Evolutionary conservation across 2,113 vertebrate genomes (phyloP), one percentile per base, ranked within the genome.

Genomic region (Columbina picui): DNA sequence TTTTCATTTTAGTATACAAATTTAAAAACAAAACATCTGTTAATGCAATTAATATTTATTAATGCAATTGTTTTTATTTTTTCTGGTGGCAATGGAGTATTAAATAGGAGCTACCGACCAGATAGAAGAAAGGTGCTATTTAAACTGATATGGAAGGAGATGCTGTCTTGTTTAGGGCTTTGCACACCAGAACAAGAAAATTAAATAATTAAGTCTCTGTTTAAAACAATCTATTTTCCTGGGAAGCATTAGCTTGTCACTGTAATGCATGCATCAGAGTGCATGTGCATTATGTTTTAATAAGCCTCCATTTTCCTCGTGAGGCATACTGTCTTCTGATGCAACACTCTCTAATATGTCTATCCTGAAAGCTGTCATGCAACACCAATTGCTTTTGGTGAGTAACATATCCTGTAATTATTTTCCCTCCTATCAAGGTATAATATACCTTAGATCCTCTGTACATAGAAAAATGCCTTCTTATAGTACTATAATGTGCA

Each of bases 121-220:
- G 22, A 30, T 4, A 41, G 36, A 22, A 84, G 32, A 34, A 90
- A 59, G 27, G 13, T 74, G 39, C 38, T 74, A 1, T 75, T 91
- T 75, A 32, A 92, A 74, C 30, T 53, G 9, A 18, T 61, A 8
- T 0, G 1, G 36, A 63, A 84, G 12, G 30, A 70, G 45, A 70
- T 68, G 27, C 56, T 89, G 74, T 74, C 63, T 77, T 81, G 55
- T 76, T 34, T 73, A 81, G 57, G 71, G 39, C 29, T 83, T 77
- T 84, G 39, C 45, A 60, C 34, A 69, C 32, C 76, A 65, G 59
- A 70, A 65, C 36, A 38, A 84, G 32, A 56, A 89, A 93, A 94
- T 89, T 47, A 93, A 96, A 94, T 85, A 94, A 90, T 88, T 91
- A 95, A 89, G 94, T 19, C 20, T 71, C 39, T 41, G 19, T 81